Evolutionary conservation across 2,888 invertebrate genomes (phyloP), one percentile per base, ranked within the genome.

Genomic region (Hypena proboscidalis): DNA sequence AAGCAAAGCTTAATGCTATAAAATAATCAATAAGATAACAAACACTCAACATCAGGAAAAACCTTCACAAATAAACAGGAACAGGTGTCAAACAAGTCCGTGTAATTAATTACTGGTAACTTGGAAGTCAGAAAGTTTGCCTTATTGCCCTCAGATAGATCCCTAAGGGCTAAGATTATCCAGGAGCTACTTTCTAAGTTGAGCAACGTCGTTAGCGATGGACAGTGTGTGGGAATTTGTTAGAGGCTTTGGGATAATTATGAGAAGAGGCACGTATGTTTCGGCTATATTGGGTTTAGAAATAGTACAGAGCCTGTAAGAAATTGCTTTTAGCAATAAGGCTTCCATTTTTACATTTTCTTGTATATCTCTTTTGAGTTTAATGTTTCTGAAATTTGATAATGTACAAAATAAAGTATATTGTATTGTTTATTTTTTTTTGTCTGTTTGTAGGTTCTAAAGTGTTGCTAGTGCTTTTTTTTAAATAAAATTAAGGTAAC

Each of bases 131-230:
- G 49, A 55, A 66, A 66, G 29, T 68, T 68, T 37, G 30, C 33
- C 43, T 55, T 50, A 66, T 68, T 51, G 55, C 51, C 49, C 34
- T 19, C 27, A 51, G 43, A 67, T 51, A 46, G 49, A 61, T 66
- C 67, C 52, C 51, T 15, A 6, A 49, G 49, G 67, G 30, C 32
- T 9, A 36, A 48, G 57, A 62, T 66, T 55, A 66, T 50, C 53
- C 42, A 39, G 63, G 63, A 58, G 58, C 55, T 51, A 68, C 38
- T 48, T 51, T 25, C 39, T 37, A 54, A 62, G 46, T 62, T 48
- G 11, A 36, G 40, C 41, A 53, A 50, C 45, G 35, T 43, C 9
- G 45, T 61, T 56, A 50, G 21, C 23, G 40, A 57, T 46, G 49
- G 43, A 41, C 44, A 26, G 30, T 39, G 22, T 44, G 41, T 45